These are phyloP conservation scores for Fragum sueziense DNA, from an alignment of 2,888 invertebrate genomes.

Conservation along the genomic window DNA sequence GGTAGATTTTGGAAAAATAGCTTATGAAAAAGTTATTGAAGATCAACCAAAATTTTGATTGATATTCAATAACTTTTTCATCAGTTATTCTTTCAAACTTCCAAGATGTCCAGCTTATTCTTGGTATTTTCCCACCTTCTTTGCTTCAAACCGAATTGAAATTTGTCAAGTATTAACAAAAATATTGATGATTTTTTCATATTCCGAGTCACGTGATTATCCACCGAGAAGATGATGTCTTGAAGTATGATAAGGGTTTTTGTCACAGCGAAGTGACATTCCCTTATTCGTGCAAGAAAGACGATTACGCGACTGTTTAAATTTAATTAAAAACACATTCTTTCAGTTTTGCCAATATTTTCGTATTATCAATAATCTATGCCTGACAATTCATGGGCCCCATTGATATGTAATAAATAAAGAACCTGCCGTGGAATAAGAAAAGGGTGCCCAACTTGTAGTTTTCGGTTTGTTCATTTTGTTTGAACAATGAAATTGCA, in stretches of 20 bases:
- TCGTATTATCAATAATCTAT: neutral
- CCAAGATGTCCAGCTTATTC: neutral
- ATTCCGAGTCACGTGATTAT: neutral
- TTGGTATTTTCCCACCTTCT: too few species aligned
- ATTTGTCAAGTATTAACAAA: too few species aligned
- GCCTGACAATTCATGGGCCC: neutral
- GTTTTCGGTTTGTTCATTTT: neutral
- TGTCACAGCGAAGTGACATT: neutral
- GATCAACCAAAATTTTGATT: too few species aligned
- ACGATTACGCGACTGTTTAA: neutral
- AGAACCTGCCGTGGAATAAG: neutral
- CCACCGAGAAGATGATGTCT: neutral
- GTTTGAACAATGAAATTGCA: neutral
- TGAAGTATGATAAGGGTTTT: neutral
- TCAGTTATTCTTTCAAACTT: neutral
- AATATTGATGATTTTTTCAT: neutral
- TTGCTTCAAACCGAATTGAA: too few species aligned
- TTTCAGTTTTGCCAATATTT: neutral
- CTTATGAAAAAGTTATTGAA: too few species aligned
- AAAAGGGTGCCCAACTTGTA: neutral
- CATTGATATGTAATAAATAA: neutral
- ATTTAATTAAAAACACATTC: slow-evolving; percentile 8
- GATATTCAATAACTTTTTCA: neutral
- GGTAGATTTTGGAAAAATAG: too few species aligned
- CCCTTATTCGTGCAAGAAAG: slow-evolving; percentile 1